Evolutionary conservation across 2,888 invertebrate species (phyloP).

Genomic region (Himalopsyche kuldschensis): DNA sequence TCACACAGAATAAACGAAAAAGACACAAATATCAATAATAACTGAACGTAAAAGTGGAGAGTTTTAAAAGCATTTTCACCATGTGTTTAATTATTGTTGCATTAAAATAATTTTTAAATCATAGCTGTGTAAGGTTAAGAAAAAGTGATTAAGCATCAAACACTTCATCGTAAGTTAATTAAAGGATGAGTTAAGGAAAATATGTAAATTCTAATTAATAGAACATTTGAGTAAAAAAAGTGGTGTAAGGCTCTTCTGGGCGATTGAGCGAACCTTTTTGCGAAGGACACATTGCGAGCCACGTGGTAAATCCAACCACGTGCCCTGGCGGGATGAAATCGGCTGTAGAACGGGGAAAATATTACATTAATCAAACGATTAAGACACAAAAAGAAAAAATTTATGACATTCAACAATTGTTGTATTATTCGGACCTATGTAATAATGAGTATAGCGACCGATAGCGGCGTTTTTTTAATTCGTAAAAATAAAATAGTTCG

Average conservation of each 20-base stretch:
- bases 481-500: too few species aligned
- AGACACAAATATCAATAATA: neutral
- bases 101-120: neutral
- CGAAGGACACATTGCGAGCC: slow-evolving; percentile 57
- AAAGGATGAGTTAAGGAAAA: neutral
- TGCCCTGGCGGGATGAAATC: slow-evolving; percentile 49
- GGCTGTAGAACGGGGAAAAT: slow-evolving; percentile 41
- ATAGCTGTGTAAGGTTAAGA: neutral
- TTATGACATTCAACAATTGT: too few species aligned
- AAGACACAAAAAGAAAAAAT: too few species aligned
- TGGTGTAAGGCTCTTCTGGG: neutral
- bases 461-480: too few species aligned
- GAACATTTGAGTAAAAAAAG: neutral
- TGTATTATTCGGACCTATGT: too few species aligned
- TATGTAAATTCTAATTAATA: neutral
- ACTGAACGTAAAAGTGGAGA: neutral
- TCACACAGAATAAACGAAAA: neutral
- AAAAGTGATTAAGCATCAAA: neutral
- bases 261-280: slow-evolving; percentile 53
- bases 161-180: neutral
- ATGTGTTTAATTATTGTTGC: neutral
- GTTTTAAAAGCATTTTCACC: neutral
- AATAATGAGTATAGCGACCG: too few species aligned
- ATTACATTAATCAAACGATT: neutral
- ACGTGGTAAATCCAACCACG: slow-evolving; percentile 58